These are phyloP conservation scores for Lophius piscatorius DNA, from an alignment of 2,113 vertebrate species.

Conservation along the genomic window DNA sequence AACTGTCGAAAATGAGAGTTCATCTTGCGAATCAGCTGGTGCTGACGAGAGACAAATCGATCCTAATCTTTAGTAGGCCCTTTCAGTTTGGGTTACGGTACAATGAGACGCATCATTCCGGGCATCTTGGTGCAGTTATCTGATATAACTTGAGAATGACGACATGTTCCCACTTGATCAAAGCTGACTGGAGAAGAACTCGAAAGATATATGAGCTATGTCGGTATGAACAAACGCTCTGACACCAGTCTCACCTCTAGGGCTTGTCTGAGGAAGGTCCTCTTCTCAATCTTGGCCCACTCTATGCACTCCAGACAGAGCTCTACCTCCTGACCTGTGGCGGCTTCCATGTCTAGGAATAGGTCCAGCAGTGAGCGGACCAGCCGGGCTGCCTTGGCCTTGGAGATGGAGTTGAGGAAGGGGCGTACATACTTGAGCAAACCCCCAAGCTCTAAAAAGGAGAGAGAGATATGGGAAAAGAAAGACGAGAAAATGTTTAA, in stretches of 20 bases:
- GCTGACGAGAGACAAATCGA: too few relatives aligned
- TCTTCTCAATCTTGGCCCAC: conserved; percentile 97
- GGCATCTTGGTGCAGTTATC: too few relatives aligned
- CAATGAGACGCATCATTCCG: too few relatives aligned
- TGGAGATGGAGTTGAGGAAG: conserved; percentile 90
- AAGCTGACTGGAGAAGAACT: too few relatives aligned
- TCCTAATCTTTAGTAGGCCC: too few relatives aligned
- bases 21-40: too few relatives aligned
- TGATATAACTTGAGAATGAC: too few relatives aligned
- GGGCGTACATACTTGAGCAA: conserved; percentile 92
- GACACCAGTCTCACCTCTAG: conserved; percentile 85
- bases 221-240: not conserved
- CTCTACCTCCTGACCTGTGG: conserved; percentile 96
- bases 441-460: conserved; percentile 87
- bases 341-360: conserved; percentile 97
- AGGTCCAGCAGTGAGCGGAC: conserved; percentile 94
- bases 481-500: too few relatives aligned
- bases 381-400: conserved; percentile 90
- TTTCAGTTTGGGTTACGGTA: too few relatives aligned
- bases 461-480: not conserved
- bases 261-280: conserved; percentile 95
- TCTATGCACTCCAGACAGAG: conserved; percentile 97
- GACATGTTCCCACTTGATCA: too few relatives aligned
- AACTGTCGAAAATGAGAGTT: too few relatives aligned
- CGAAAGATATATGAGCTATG: too few relatives aligned